Conservation (phyloP, 2,888 invertebrate species). For the Napeogenes sylphis region DNA sequence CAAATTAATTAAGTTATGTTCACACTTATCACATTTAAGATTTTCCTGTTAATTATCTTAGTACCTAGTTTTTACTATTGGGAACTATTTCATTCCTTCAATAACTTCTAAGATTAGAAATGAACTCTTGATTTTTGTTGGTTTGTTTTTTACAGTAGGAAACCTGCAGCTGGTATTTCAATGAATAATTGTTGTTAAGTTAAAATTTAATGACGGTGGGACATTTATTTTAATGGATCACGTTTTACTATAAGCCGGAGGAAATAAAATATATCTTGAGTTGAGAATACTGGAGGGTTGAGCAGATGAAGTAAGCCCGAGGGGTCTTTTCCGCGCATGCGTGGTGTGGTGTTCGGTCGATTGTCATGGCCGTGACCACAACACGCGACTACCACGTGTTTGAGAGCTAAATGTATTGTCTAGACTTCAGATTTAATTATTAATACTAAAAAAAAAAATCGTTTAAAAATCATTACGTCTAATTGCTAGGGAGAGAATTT, state of each 20-base stretch:
- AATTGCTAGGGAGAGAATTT: not conserved
- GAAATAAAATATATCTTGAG: conserved; percentile 9
- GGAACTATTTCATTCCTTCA: no score
- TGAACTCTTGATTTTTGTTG: no score
- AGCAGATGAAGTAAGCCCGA: conserved; percentile 24
- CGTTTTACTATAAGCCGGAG: not conserved
- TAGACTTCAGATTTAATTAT: not conserved
- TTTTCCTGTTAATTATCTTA: no score
- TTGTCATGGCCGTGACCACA: conserved; percentile 41
- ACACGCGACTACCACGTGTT: conserved; percentile 67
- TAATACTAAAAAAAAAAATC: not conserved
- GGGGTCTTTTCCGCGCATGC: conserved; percentile 51
- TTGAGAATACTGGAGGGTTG: conserved; percentile 21
- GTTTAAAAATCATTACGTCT: not conserved
- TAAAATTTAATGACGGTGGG: no score
- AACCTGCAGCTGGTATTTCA: no score
- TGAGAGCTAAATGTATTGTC: conserved; percentile 14
- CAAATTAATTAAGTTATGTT: no score
- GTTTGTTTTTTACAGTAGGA: no score
- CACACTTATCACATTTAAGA: no score
- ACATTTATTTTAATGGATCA: no score
- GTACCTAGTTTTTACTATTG: no score
- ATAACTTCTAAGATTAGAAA: no score
- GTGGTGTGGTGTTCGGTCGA: conserved; percentile 61
- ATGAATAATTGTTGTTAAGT: no score